Evolutionary conservation across 2,888 invertebrate species (phyloP).

Genomic region (Troilus luridus): DNA sequence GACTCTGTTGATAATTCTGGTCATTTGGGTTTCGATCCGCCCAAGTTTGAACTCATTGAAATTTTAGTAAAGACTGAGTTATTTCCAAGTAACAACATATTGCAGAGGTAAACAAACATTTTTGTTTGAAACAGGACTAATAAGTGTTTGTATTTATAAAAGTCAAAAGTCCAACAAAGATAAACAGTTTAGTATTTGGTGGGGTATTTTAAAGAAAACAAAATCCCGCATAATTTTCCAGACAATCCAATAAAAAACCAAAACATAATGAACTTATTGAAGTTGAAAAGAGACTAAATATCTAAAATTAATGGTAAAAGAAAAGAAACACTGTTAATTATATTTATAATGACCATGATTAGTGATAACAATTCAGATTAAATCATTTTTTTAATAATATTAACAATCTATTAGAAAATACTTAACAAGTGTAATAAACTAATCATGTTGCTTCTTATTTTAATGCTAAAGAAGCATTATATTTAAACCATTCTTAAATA

Average conservation of each 20-base stretch:
- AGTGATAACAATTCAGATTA: slow-evolving; percentile 24
- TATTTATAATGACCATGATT: not conserved
- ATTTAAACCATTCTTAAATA: not conserved
- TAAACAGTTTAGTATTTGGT: no score
- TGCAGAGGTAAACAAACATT: no score
- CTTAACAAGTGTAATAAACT: not conserved
- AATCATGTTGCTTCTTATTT: not conserved
- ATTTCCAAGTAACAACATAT: no score
- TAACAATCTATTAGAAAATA: slow-evolving; percentile 39
- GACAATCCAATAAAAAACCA: not conserved
- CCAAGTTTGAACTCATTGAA: no score
- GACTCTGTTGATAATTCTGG: no score
- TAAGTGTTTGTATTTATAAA: no score
- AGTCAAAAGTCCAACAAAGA: no score
- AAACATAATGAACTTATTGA: not conserved
- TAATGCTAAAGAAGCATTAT: not conserved
- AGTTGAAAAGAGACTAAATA: not conserved
- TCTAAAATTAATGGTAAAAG: slow-evolving; percentile 25
- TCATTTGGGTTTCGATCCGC: no score
- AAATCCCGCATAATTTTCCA: no score
- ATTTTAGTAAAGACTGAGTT: no score
- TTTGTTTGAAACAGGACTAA: no score
- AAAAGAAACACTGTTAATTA: not conserved
- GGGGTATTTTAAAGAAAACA: no score
- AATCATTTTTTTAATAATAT: slow-evolving; percentile 18